Conservation (phyloP, 2,113 vertebrate genomes). For the Hemiscyllium ocellatum region DNA sequence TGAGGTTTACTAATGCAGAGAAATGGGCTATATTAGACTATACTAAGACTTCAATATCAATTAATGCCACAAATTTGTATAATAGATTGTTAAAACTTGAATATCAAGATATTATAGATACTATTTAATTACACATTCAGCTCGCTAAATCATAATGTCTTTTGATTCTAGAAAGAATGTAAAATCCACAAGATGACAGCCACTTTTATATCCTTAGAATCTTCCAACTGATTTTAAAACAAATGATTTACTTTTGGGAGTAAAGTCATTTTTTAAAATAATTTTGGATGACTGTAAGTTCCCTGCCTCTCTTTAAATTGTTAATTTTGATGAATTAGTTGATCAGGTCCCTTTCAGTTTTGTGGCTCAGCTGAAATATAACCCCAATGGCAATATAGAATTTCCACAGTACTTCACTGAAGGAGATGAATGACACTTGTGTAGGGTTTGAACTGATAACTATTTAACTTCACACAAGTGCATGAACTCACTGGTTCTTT, state of each 20-base stretch:
- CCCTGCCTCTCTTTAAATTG: neutral
- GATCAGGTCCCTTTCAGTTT: neutral
- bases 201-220: neutral
- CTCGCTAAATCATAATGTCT: neutral
- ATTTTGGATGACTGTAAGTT: neutral
- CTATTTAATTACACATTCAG: neutral
- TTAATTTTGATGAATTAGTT: neutral
- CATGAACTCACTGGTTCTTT: neutral
- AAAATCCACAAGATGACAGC: neutral
- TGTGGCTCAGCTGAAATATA: neutral
- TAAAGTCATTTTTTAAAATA: neutral
- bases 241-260: neutral
- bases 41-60: neutral
- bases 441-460: neutral
- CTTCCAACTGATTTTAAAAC: neutral
- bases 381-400: neutral
- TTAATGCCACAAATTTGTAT: neutral
- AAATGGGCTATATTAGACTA: neutral
- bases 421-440: neutral
- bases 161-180: neutral
- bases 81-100: neutral
- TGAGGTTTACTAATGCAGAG: neutral
- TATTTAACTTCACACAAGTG: neutral
- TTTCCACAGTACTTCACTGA: neutral
- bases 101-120: neutral